Conservation (phyloP, 2,888 invertebrate species). For the Andrena marginata region DNA sequence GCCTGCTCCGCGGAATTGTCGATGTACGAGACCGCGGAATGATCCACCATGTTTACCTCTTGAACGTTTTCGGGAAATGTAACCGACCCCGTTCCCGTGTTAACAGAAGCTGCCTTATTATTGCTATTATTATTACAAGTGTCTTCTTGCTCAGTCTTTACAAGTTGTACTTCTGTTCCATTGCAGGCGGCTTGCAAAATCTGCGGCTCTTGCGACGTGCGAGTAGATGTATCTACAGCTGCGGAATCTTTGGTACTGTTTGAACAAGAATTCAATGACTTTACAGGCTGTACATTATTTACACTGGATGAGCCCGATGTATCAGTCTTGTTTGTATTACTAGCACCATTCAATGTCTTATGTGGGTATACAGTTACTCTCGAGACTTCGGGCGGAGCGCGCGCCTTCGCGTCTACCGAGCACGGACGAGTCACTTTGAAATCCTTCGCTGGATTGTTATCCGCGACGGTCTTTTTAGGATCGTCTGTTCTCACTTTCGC, state of each 20-base stretch:
- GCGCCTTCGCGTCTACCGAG: constrained; percentile 18
- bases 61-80: constrained; percentile 50
- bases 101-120: constrained; percentile 47
- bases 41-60: constrained; percentile 25
- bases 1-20: constrained; percentile 20
- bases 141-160: constrained; percentile 56
- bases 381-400: constrained; percentile 29
- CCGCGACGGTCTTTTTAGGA: constrained; percentile 20
- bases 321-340: constrained; percentile 42
- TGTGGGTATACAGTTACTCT: constrained; percentile 27
- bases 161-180: constrained; percentile 51
- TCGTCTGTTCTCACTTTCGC: constrained; percentile 42
- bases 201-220: constrained; percentile 21
- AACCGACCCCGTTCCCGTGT: constrained; percentile 36
- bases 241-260: constrained; percentile 47
- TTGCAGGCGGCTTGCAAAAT: constrained; percentile 35
- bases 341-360: constrained; percentile 47
- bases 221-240: constrained; percentile 20
- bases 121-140: constrained; percentile 53
- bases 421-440: constrained; percentile 30
- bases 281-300: constrained; percentile 38
- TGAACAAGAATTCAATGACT: constrained; percentile 39
- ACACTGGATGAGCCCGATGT: constrained; percentile 23
- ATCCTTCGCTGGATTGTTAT: constrained; percentile 36
- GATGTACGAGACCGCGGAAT: constrained; percentile 6